phyloP scores from a whole-genome alignment of 2,113 vertebrate genomes.

The Chionomys nivalis region DNA sequence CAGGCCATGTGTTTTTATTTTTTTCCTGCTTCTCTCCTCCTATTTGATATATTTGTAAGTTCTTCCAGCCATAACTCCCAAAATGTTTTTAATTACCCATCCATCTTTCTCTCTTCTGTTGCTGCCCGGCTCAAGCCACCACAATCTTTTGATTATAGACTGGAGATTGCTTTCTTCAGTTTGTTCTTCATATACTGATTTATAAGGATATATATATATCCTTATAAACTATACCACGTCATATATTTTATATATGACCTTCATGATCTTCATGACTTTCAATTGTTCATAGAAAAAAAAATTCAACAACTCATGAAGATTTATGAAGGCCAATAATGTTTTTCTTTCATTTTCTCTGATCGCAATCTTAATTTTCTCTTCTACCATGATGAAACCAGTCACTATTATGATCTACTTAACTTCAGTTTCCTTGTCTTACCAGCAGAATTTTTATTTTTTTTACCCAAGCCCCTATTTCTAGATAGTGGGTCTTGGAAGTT shows the following conservation, averaged over 20 bases:
- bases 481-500: not conserved
- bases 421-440: not conserved
- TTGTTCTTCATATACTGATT: not conserved
- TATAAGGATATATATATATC: not conserved
- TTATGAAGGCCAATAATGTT: not conserved
- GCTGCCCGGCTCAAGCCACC: not conserved
- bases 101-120: not conserved
- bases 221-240: not conserved
- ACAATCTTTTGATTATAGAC: not conserved
- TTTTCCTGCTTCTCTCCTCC: not conserved
- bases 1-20: not conserved
- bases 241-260: constrained; percentile 14
- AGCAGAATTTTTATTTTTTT: not conserved
- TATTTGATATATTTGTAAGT: not conserved
- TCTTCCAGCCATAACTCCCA: not conserved
- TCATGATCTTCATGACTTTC: not conserved
- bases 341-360: not conserved
- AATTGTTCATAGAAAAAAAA: not conserved
- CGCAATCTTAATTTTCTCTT: not conserved
- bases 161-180: not conserved
- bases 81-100: not conserved
- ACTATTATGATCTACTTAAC: not conserved
- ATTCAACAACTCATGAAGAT: not conserved
- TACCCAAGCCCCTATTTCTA: not conserved
- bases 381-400: not conserved